Evolutionary conservation across 1,140 invertebrate species (phyloP), one percentile per base, ranked within the genome.

Genomic region (Ridgeia piscesae): DNA sequence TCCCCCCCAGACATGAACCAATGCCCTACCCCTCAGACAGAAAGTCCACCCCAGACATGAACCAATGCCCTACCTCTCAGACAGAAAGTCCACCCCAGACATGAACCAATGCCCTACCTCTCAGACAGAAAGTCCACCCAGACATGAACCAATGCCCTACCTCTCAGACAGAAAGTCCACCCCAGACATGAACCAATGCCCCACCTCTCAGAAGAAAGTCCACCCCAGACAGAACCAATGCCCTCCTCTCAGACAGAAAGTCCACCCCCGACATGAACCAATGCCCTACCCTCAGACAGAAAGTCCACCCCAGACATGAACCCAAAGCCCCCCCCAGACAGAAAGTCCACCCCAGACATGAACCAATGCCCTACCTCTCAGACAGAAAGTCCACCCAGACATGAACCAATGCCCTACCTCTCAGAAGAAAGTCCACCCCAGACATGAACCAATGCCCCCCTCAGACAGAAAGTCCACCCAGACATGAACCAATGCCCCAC

Each of bases 401-500:
- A 42, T 77, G 14, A 77, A 77, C 27, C 14, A 77, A 31, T 77
- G 27, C 58, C 58, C 27, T 90, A 31, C 9, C 58, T 77, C 58
- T 77, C 58, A 77, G 89, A 21, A 17, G 92, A 17, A 96, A 92
- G 91, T 95, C 95, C n/a, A 96, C 92, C 0, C 95, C 96, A 27
- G 96, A 95, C 17, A 42, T 42, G 42, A 96, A 77, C 27, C 14
- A 77, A 31, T 77, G 27, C 58, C 42, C 90, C 94, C 94, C 42
- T 96, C 95, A 14, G 95, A 96, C 34, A 96, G 93, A 27, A 96
- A 93, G 92, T 96, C 95, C 31, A 96, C 0, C 96, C 96, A 21
- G 96, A 95, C 17, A 96, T 94, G 27, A 96, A 4, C 42, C 4
- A 42, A 6, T 6, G 4, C 42, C 42, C 11, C 4, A 4, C 42